phyloP scores from a whole-genome alignment of 2,888 invertebrate genomes.

The Linyphia triangularis region DNA sequence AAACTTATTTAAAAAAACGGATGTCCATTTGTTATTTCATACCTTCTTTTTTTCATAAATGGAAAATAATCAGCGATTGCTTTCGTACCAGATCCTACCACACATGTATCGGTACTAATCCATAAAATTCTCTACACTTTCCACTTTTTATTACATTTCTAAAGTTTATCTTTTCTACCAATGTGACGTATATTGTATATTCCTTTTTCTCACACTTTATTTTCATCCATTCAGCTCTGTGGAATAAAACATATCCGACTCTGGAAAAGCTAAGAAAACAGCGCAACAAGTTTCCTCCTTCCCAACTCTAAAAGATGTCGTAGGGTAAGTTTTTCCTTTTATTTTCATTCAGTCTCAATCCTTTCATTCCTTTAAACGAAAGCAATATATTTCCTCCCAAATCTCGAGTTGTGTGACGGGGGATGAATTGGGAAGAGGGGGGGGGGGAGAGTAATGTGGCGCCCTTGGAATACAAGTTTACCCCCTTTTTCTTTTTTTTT shows the following conservation, averaged over 20 bases:
- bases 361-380: not conserved
- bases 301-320: constrained; percentile 14
- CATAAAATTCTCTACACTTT: too few relatives aligned
- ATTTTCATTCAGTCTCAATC: not conserved
- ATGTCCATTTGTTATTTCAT: too few relatives aligned
- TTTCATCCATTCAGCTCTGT: too few relatives aligned
- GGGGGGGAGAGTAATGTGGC: not conserved
- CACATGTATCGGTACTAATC: too few relatives aligned
- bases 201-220: too few relatives aligned
- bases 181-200: too few relatives aligned
- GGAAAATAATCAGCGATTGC: too few relatives aligned
- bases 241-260: not conserved
- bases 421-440: not conserved
- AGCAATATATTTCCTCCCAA: constrained; percentile 37
- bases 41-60: too few relatives aligned
- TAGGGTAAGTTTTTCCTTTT: constrained; percentile 47
- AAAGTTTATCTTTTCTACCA: too few relatives aligned
- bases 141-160: too few relatives aligned
- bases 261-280: not conserved
- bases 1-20: too few relatives aligned
- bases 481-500: constrained; percentile 9
- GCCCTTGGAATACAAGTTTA: constrained; percentile 56
- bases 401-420: constrained; percentile 1
- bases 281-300: not conserved
- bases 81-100: too few relatives aligned